Percentiles rank a stretch among this genome's conserved stretches.
Evolutionary conservation across 2,888 invertebrate species (phyloP).

Genomic region (Leptopilina syphax): DNA sequence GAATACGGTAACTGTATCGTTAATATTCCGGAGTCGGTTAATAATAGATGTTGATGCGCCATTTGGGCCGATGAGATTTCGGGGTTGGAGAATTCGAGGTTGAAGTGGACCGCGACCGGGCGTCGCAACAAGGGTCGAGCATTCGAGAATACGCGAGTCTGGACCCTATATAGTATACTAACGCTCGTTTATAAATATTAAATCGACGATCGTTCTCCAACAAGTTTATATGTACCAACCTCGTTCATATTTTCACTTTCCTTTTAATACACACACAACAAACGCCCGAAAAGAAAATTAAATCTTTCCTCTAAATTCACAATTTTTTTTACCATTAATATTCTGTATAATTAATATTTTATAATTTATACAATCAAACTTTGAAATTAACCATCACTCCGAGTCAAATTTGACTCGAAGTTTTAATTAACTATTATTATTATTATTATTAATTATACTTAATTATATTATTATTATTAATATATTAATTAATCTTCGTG

Average conservation of each 20-base stretch:
- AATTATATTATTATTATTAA: too few species aligned
- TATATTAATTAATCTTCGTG: too few species aligned
- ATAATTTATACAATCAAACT: too few species aligned
- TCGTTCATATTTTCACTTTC: slow-evolving; percentile 57
- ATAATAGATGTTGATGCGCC: slow-evolving; percentile 77
- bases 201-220: slow-evolving; percentile 61
- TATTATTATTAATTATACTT: too few species aligned
- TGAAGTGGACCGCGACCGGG: slow-evolving; percentile 67
- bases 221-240: slow-evolving; percentile 36
- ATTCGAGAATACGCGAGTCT: slow-evolving; percentile 63
- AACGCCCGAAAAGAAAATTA: background rate
- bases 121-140: slow-evolving; percentile 57
- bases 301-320: too few species aligned
- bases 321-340: too few species aligned
- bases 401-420: too few species aligned
- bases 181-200: slow-evolving; percentile 72
- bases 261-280: slow-evolving; percentile 51
- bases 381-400: too few species aligned
- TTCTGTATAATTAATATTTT: too few species aligned
- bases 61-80: slow-evolving; percentile 77
- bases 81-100: slow-evolving; percentile 69
- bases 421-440: too few species aligned
- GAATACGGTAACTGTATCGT: slow-evolving; percentile 76
- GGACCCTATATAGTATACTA: slow-evolving; percentile 54
- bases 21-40: slow-evolving; percentile 75